Percentiles rank a stretch among this genome's conserved stretches.
These are phyloP conservation scores for Diorhabda carinulata DNA, from an alignment of 1,140 invertebrate genomes.

Conservation along the genomic window DNA sequence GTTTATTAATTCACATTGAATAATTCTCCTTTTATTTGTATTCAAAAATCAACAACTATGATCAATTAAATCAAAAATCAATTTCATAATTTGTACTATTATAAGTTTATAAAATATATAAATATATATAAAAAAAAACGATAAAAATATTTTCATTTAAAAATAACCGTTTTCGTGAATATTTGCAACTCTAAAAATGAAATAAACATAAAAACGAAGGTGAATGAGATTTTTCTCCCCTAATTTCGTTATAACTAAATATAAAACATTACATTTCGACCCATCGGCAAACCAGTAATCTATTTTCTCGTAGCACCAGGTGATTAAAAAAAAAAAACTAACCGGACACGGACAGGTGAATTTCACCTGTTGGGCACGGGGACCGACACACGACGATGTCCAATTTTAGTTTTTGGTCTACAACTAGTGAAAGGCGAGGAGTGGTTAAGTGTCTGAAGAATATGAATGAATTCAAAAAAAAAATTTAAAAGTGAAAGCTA, in stretches of 20 bases:
- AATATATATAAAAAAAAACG: too few relatives aligned
- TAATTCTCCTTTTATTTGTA: too few relatives aligned
- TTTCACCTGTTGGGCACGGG: conserved; percentile 20
- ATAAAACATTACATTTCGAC: neutral
- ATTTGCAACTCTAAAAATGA: neutral
- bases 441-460: neutral
- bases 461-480: neutral
- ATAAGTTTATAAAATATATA: too few relatives aligned
- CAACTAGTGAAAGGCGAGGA: neutral
- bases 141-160: too few relatives aligned
- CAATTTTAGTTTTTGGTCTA: neutral
- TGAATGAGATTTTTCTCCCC: conserved; percentile 9
- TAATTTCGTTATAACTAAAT: conserved; percentile 15
- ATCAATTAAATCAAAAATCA: too few relatives aligned
- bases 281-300: conserved; percentile 12
- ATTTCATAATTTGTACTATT: too few relatives aligned
- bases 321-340: conserved; percentile 9
- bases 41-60: too few relatives aligned
- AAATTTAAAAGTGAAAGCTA: too few relatives aligned
- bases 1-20: too few relatives aligned
- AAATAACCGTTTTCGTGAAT: neutral
- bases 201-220: conserved; percentile 15
- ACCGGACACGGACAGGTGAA: conserved; percentile 13
- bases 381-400: neutral
- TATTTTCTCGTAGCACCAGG: conserved; percentile 17